Conservation (phyloP, 2,797 vertebrate species). For the Botia almorhae region DNA sequence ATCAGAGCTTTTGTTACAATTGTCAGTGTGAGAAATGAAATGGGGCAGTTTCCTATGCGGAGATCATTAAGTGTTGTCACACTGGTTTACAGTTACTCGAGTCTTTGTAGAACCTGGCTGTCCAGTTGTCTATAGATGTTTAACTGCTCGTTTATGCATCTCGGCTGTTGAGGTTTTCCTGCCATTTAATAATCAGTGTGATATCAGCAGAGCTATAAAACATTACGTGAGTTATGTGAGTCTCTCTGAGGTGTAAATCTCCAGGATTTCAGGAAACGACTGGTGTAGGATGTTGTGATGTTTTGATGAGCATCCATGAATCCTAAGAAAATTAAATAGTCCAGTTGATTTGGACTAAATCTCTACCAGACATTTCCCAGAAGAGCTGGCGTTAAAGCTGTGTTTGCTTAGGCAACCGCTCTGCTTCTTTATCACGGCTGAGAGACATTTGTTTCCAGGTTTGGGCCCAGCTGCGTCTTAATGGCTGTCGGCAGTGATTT, state of each 20-base stretch:
- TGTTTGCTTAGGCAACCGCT: slow-evolving; percentile 27
- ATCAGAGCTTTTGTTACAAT: no score
- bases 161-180: not conserved
- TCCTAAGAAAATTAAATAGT: slow-evolving; percentile 11
- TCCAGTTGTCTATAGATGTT: not conserved
- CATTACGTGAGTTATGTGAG: no score
- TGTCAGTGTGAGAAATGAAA: no score
- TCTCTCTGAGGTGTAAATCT: not conserved
- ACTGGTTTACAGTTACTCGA: no score
- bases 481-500: slow-evolving; percentile 50
- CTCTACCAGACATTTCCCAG: slow-evolving; percentile 1
- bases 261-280: not conserved
- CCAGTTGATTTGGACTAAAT: slow-evolving; percentile 10
- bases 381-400: not conserved
- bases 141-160: not conserved
- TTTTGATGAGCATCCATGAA: slow-evolving; percentile 4
- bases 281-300: not conserved
- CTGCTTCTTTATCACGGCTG: slow-evolving; percentile 43
- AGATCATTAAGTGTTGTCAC: no score
- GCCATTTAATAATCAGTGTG: not conserved
- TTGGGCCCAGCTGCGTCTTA: slow-evolving; percentile 51
- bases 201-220: not conserved
- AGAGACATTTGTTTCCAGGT: slow-evolving; percentile 37
- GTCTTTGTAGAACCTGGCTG: not conserved
- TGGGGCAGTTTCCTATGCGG: no score